Base-by-base conservation (phyloP, 2,888 invertebrate species). In the Apamea epomidion region DNA sequence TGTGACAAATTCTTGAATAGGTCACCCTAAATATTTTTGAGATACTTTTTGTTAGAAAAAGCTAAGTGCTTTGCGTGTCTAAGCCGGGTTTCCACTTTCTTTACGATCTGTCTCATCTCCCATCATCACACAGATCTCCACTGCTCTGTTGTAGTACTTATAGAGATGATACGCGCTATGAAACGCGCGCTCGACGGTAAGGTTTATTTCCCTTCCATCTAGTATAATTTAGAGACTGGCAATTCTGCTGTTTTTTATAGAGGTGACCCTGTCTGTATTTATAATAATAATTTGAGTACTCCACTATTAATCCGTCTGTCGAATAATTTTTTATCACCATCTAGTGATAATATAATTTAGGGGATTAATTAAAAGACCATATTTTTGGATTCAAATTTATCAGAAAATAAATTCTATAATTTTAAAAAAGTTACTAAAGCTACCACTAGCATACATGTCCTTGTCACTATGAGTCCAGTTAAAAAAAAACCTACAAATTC, bases 401-500 rank as follows among this genome's bases (percentile, higher is more conserved):
- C 6, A 32, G 45, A 25, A 29, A 29, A 64, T 4, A 5, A 54
- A 1, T 10, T 10, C 2, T 18, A 25, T 42, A 7, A n/a, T n/a
- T n/a, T n/a, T 16, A 29, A 21, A 37, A 29, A 25, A 6, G 29
- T 54, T 67, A 75, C 58, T 60, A 74, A 67, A 68, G 21, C 42
- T 54, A n/a, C 18, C 58, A 60, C 42, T 67, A 48, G 51, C 51
- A 37, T 51, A 72, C 21, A 78, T 45, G 67, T 74, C 73, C 64
- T 74, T 82, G 87, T 75, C 77, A 75, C 54, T 74, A 29, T 76
- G 70, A 70, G 84, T 58, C 45, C 62, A 80, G 69, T 82, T 64
- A 78, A 88, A 91, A 92, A 81, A 91, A 88, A 91, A 83, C 16
- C 76, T 84, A 87, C 76, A 91, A 91, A 90, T 89, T 93, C 94